Percentiles rank a stretch among this genome's conserved stretches.
These are phyloP conservation scores for Bubalus kerabau DNA, from an alignment of 2,113 vertebrate species.

Conservation along the genomic window DNA sequence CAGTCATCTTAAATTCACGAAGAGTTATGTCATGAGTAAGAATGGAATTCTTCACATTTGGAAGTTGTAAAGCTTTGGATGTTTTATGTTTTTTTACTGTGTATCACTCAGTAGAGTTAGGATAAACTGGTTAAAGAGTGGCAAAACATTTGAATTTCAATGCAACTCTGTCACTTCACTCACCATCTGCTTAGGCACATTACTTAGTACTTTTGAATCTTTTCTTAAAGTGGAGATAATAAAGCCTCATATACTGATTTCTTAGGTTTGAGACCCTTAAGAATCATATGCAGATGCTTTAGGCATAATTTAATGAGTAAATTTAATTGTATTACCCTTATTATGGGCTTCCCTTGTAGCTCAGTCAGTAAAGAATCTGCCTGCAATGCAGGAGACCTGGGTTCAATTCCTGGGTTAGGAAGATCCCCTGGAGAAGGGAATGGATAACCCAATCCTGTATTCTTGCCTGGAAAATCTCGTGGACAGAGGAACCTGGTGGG, in stretches of 20 bases:
- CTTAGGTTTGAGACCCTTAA: not conserved
- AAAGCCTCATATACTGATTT: not conserved
- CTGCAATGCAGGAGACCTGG: not conserved
- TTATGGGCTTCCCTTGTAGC: not conserved
- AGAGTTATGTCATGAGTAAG: not conserved
- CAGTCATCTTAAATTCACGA: not conserved
- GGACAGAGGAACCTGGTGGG: not conserved
- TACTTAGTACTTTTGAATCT: not conserved
- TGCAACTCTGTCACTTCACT: not conserved
- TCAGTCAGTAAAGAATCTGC: not conserved
- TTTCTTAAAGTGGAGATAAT: not conserved
- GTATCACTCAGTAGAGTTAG: not conserved
- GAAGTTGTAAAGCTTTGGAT: not conserved
- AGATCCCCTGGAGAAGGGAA: not conserved
- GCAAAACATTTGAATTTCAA: not conserved
- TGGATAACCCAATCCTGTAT: not conserved
- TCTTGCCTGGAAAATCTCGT: not conserved
- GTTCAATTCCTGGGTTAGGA: not conserved
- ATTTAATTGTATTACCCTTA: not conserved
- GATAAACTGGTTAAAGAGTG: not conserved
- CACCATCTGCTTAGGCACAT: not conserved
- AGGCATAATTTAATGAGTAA: not conserved
- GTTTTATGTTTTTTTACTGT: not conserved
- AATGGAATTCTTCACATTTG: not conserved
- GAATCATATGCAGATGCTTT: not conserved